Conservation (phyloP, 1,140 invertebrate genomes). For the Protaetia brevitarsis region DNA sequence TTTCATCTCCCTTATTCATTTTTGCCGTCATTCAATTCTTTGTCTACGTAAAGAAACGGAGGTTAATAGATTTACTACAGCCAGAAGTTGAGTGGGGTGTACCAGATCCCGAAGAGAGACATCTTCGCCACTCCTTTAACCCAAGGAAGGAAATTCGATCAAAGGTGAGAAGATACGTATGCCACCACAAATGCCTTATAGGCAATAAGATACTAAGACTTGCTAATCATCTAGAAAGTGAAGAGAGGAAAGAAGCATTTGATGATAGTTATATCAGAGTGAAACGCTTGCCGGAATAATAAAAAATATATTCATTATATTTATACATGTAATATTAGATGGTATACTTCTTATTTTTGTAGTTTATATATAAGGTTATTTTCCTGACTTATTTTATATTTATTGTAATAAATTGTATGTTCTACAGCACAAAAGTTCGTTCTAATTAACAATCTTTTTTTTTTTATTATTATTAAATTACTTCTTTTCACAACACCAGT, state of each 20-base stretch:
- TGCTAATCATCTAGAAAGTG: background rate
- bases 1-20: background rate
- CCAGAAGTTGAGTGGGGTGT: constrained; percentile 24
- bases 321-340: no score
- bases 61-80: constrained; percentile 19
- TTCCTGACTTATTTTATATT: no score
- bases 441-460: no score
- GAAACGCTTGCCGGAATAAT: no score
- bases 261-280: background rate
- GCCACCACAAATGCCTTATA: constrained; percentile 23
- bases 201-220: background rate
- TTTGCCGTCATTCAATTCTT: constrained; percentile 1
- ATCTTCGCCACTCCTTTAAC: constrained; percentile 23
- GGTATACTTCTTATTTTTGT: no score
- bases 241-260: background rate
- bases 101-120: constrained; percentile 24
- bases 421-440: no score
- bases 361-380: no score
- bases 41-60: background rate
- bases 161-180: constrained; percentile 6
- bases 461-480: no score
- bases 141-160: constrained; percentile 18
- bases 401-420: no score
- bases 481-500: no score
- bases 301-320: no score